A percentile compares a stretch with the other conserved stretches of the same genome.
These are phyloP conservation scores for Coenonympha arcania DNA, from an alignment of 2,888 invertebrate species.

Conservation along the genomic window DNA sequence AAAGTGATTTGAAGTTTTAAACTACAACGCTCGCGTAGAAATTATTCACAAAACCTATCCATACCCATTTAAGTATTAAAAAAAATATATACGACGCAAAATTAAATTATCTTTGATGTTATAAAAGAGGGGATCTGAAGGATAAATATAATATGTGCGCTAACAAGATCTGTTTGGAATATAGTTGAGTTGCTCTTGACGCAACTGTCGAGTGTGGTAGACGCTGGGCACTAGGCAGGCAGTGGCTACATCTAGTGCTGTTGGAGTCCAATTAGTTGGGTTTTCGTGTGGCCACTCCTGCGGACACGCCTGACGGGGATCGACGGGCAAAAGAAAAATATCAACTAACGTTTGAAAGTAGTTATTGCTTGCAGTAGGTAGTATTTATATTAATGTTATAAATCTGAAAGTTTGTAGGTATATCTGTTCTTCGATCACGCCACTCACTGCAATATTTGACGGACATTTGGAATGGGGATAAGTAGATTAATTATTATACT, in stretches of 20 bases:
- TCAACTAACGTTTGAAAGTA: not conserved
- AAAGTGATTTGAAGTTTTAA: too few species aligned
- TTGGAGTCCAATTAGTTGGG: slow-evolving; percentile 19
- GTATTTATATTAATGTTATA: too few species aligned
- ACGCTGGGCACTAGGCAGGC: too few species aligned
- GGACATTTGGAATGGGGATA: too few species aligned
- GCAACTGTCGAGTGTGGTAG: slow-evolving; percentile 13
- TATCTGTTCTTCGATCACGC: too few species aligned
- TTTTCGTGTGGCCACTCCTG: slow-evolving; percentile 15
- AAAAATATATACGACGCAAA: not conserved
- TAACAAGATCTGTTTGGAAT: slow-evolving; percentile 19
- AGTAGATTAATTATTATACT: too few species aligned
- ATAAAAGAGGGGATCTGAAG: slow-evolving; percentile 7
- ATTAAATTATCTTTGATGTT: slow-evolving; percentile 7
- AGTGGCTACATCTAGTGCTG: slow-evolving; percentile 15
- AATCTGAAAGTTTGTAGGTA: too few species aligned
- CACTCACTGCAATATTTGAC: too few species aligned
- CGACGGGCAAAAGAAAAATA: slow-evolving; percentile 4
- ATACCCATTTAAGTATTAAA: too few species aligned
- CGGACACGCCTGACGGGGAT: slow-evolving; percentile 7
- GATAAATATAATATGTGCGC: slow-evolving; percentile 14
- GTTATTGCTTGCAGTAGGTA: not conserved
- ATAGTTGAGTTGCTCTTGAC: slow-evolving; percentile 14
- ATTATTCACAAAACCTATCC: too few species aligned
- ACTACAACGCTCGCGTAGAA: too few species aligned